phyloP scores from a whole-genome alignment of 2,888 invertebrate genomes.

The Caenorhabditis uteleia region DNA sequence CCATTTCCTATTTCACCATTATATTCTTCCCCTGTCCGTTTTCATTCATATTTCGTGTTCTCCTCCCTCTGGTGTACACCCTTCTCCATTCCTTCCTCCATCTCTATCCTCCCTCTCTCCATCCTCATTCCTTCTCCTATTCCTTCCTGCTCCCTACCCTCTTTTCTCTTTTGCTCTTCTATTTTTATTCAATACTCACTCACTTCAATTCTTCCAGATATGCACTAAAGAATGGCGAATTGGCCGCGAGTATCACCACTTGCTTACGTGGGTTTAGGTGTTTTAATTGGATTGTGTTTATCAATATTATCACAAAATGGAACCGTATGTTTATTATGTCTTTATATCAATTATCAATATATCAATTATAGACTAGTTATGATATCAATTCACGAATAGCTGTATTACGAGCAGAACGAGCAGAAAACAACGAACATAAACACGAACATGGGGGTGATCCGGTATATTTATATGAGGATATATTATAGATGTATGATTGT shows the following conservation, averaged over 20 bases:
- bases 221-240: slow-evolving; percentile 38
- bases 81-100: too few relatives aligned
- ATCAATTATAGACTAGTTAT: slow-evolving; percentile 31
- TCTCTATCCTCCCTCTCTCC: too few relatives aligned
- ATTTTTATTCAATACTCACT: too few relatives aligned
- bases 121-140: neutral
- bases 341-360: neutral
- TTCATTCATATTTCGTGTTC: too few relatives aligned
- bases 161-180: slow-evolving; percentile 1
- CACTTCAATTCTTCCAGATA: too few relatives aligned
- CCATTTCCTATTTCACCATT: too few relatives aligned
- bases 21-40: too few relatives aligned
- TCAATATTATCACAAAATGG: slow-evolving; percentile 56
- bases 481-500: too few relatives aligned
- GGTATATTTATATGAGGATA: too few relatives aligned
- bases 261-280: slow-evolving; percentile 58
- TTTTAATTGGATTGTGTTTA: slow-evolving; percentile 60
- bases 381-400: slow-evolving; percentile 32
- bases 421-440: slow-evolving; percentile 39
- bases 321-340: slow-evolving; percentile 15
- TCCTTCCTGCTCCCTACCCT: neutral
- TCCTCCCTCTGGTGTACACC: too few relatives aligned
- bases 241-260: slow-evolving; percentile 53
- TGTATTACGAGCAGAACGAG: slow-evolving; percentile 20
- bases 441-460: slow-evolving; percentile 54